Base-by-base conservation (phyloP, 2,113 vertebrate genomes). In the Microcebus griseorufus region DNA sequence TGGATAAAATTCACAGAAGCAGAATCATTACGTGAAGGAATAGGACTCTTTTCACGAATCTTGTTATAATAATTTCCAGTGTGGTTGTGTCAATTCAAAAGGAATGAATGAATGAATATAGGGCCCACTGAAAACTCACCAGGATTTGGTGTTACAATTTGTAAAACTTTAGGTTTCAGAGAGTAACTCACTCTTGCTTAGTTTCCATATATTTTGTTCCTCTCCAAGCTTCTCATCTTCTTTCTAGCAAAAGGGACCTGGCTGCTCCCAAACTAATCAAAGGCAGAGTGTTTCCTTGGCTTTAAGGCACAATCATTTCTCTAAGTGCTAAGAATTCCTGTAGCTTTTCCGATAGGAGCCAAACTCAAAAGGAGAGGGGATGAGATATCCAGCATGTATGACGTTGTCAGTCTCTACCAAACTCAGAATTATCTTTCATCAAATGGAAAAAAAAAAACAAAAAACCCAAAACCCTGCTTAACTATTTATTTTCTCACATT, bases 221-320 rank as follows among this genome's bases (percentile, higher is more conserved):
- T 64, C 17, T 89, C 89, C 82, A 91, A 95, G 51, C 37, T 87
- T 97, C 94, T 89, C 51, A 88, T 97, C 86, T 64, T 96, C 93
- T 97, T 97, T 97, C 96, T 96, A 98, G 96, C 87, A 97, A 97
- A 70, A 75, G 86, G 93, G 69, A 78, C 73, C 58, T 87, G 96
- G 45, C 58, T 83, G 14, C 60, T 93, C 75, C 70, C 58, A 84
- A 42, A 45, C 58, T 89, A 86, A 93, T 97, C 95, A 97, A 81
- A 97, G 37, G 22, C 87, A 83, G 76, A 95, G 73, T 84, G 93
- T 90, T 75, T 94, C 80, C 25, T 79, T 97, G 95, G 93, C 97
- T 83, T 88, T 60, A 45, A 60, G 29, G 53, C 39, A 60, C 20
- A 55, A 9, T 97, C 89, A 97, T 93, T 95, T 94, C 64, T 96